Percentiles rank a stretch among this genome's conserved stretches.
Conservation (phyloP, 30 jellyfish, hydroid and myxozoan species). For the Aurelia coerulea region DNA sequence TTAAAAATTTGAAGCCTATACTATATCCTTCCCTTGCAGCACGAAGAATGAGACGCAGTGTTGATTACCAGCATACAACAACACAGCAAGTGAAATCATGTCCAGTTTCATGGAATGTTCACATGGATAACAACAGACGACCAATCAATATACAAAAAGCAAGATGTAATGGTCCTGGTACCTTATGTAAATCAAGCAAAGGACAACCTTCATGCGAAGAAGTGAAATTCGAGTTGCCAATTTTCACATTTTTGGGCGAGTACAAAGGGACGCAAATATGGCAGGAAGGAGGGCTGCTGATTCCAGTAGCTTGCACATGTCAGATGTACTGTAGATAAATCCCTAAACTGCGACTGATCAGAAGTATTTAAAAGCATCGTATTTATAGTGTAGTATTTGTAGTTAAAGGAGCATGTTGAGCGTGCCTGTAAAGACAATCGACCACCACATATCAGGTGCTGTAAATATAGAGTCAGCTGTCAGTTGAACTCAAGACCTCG, state of each 20-base stretch:
- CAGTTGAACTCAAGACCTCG: too few relatives aligned
- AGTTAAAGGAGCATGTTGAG: too few relatives aligned
- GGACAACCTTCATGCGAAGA: constrained; percentile 34
- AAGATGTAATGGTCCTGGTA: constrained; percentile 26
- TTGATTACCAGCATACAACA: not conserved
- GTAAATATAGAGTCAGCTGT: too few relatives aligned
- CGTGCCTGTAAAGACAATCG: too few relatives aligned
- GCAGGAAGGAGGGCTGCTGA: constrained; percentile 2
- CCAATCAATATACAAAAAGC: constrained; percentile 34
- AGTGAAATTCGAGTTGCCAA: not conserved
- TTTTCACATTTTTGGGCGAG: constrained; percentile 18
- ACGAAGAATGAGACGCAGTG: constrained; percentile 9
- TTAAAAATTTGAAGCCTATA: not conserved
- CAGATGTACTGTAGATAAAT: not conserved
- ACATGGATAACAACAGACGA: constrained; percentile 10
- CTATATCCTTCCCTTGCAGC: not conserved
- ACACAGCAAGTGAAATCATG: constrained; percentile 5
- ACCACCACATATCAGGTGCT: too few relatives aligned
- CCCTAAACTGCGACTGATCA: too few relatives aligned
- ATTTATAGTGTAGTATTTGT: too few relatives aligned
- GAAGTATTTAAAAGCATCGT: too few relatives aligned
- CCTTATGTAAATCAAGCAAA: constrained; percentile 20
- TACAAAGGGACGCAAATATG: not conserved
- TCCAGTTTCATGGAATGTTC: constrained; percentile 47
- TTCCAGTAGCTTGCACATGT: constrained; percentile 49